Evolutionary conservation across 1,140 invertebrate genomes (phyloP).

Genomic region (Zaprionus nigranus): DNA sequence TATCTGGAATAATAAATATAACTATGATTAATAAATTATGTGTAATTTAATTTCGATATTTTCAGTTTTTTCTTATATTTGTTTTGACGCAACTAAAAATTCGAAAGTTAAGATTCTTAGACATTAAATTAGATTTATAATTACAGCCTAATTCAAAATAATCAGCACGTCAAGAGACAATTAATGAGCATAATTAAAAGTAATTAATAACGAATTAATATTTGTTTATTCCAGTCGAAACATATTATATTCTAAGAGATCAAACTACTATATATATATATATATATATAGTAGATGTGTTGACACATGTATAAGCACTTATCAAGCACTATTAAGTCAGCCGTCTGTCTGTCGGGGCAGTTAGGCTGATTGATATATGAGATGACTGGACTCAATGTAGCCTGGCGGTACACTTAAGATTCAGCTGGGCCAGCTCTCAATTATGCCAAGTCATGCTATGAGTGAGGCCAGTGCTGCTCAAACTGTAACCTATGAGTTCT

Average conservation of each 20-base stretch:
- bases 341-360: background rate
- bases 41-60: no score
- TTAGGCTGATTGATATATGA: constrained; percentile 2
- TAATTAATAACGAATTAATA: background rate
- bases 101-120: background rate
- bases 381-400: background rate
- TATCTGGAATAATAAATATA: background rate
- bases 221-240: background rate
- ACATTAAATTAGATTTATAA: background rate
- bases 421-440: constrained; percentile 3
- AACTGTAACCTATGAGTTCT: constrained; percentile 49
- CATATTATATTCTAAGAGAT: background rate
- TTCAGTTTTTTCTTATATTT: no score
- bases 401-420: constrained; percentile 15
- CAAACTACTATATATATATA: background rate
- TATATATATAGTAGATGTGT: background rate
- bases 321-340: constrained; percentile 1
- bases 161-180: background rate
- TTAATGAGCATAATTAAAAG: background rate
- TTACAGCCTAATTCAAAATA: background rate
- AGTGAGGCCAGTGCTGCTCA: constrained; percentile 29
- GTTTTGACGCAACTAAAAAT: background rate
- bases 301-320: background rate
- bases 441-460: constrained; percentile 23
- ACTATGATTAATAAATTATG: no score